phyloP scores from a whole-genome alignment of 92 coral and sea anemone species.

The Galaxea fascicularis region DNA sequence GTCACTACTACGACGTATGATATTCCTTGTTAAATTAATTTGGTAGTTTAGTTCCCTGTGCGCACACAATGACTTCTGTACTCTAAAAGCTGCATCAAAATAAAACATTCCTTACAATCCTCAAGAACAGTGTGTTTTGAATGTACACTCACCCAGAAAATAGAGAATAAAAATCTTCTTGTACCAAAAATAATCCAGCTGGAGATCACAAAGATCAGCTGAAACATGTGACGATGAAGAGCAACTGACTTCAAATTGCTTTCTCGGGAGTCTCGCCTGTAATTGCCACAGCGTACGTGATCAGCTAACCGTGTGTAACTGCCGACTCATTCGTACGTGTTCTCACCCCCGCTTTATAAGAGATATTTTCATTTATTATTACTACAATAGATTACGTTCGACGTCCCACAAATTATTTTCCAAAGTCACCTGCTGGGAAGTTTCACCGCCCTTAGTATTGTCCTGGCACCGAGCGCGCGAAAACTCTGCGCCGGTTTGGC shows the following conservation, averaged over 20 bases:
- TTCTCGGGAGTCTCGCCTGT: background rate
- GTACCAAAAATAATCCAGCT: background rate
- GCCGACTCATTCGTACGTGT: conserved; percentile 1
- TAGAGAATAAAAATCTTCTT: background rate
- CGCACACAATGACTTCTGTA: background rate
- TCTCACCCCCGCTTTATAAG: background rate
- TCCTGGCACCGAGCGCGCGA: background rate
- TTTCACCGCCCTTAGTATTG: conserved; percentile 33
- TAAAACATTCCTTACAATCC: background rate
- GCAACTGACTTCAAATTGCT: background rate
- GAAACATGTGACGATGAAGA: background rate
- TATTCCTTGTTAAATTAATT: background rate
- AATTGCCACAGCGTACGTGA: background rate
- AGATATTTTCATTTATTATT: conserved; percentile 11
- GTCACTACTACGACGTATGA: background rate
- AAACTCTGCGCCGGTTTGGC: conserved; percentile 29
- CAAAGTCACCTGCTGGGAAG: conserved; percentile 26
- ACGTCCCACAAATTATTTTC: conserved; percentile 3
- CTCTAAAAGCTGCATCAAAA: background rate
- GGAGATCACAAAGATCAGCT: too few species aligned
- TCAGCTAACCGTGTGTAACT: background rate
- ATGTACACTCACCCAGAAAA: conserved; percentile 1
- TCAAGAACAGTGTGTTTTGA: background rate
- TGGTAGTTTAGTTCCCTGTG: background rate
- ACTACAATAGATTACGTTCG: conserved; percentile 28